Percentiles rank a stretch among this genome's conserved stretches.
These are phyloP conservation scores for Acrocyrtus sp. DNA, from an alignment of 2,888 invertebrate species.

Conservation along the genomic window DNA sequence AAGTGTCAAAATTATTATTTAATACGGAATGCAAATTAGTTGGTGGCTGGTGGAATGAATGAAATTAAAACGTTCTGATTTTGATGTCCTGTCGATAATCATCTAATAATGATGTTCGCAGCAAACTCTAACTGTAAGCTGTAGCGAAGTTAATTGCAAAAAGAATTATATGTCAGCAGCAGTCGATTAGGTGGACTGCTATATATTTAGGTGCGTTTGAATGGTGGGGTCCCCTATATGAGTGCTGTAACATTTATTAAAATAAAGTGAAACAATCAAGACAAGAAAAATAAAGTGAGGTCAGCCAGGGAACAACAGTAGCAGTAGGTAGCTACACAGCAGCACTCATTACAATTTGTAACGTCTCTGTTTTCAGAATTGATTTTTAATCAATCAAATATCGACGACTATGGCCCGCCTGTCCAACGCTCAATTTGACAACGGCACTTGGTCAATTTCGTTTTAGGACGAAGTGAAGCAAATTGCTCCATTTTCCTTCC, in stretches of 20 bases:
- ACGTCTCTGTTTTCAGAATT: conserved; percentile 4
- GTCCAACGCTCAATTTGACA: background rate
- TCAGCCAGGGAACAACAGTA: conserved; percentile 16
- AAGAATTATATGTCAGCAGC: too few relatives aligned
- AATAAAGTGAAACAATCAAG: background rate
- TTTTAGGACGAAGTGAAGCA: background rate
- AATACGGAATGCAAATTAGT: too few relatives aligned
- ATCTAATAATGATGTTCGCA: background rate
- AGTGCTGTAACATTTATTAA: background rate
- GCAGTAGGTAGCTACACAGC: background rate
- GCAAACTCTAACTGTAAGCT: too few relatives aligned
- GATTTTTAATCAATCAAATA: conserved; percentile 39
- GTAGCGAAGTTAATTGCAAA: too few relatives aligned
- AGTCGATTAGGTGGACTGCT: too few relatives aligned
- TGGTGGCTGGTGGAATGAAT: background rate
- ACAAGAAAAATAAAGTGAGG: conserved; percentile 7
- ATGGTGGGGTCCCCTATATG: too few relatives aligned
- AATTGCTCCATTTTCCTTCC: background rate
- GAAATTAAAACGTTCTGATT: background rate
- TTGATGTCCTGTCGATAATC: background rate
- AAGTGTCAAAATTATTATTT: background rate
- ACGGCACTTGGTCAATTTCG: background rate
- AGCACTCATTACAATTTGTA: background rate
- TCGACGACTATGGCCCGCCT: conserved; percentile 23
- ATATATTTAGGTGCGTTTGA: too few relatives aligned